Percentiles rank a stretch among this genome's conserved stretches.
Conservation (phyloP, 2,113 vertebrate genomes). For the Chlorodrepanis virens region DNA sequence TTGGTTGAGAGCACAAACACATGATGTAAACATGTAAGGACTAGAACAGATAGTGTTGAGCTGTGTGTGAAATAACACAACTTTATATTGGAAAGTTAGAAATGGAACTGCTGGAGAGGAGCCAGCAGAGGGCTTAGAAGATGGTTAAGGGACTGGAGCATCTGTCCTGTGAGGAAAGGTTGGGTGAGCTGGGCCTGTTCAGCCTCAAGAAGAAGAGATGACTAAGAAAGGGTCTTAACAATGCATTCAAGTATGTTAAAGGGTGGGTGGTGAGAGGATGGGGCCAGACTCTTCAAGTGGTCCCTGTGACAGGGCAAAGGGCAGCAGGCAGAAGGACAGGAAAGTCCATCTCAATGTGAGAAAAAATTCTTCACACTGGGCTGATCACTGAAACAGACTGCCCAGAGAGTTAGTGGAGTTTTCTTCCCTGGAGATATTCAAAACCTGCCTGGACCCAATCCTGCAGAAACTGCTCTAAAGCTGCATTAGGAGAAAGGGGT, state of each 20-base stretch:
- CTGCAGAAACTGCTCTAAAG: not conserved
- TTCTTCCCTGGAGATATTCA: not conserved
- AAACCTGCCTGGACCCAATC: not conserved
- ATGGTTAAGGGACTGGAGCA: not conserved
- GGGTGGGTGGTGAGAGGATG: not conserved
- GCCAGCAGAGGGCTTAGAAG: not conserved
- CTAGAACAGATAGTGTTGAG: accelerated
- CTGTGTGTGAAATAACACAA: not conserved
- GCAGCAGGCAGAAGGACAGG: not conserved
- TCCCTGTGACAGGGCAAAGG: not conserved
- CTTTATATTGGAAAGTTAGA: not conserved
- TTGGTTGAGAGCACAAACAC: not conserved
- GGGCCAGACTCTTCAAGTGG: not conserved
- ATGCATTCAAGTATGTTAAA: not conserved
- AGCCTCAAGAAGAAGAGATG: not conserved
- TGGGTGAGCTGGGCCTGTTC: not conserved
- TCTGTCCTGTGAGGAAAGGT: not conserved
- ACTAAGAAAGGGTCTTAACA: not conserved
- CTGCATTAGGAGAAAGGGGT: not conserved
- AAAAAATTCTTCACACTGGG: not conserved
- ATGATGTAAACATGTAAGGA: not conserved
- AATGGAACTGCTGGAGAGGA: not conserved
- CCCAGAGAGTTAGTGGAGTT: not conserved
- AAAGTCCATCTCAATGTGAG: not conserved
- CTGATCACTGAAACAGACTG: not conserved